phyloP scores from a whole-genome alignment of 2,797 vertebrate genomes.

The Antrozous pallidus region DNA sequence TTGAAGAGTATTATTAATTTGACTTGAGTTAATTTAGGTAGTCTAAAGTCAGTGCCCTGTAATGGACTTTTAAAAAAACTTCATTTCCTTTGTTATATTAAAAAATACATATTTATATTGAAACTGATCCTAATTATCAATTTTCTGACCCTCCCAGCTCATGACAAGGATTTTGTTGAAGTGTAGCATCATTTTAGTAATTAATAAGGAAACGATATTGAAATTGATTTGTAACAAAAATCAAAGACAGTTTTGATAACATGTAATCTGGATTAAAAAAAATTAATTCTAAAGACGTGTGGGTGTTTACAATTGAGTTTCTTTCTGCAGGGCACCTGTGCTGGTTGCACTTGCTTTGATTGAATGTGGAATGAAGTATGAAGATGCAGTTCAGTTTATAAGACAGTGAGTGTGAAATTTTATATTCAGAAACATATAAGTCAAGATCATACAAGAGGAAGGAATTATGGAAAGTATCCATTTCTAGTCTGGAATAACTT shows the following conservation, averaged over 20 bases:
- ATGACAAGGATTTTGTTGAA: conserved; percentile 29
- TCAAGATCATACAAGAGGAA: not conserved
- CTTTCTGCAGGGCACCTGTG: conserved; percentile 92
- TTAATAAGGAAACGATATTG: not conserved
- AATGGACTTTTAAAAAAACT: not conserved
- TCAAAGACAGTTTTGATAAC: conserved; percentile 21
- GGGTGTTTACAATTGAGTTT: conserved; percentile 57
- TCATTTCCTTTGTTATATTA: not conserved
- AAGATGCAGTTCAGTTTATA: conserved; percentile 99
- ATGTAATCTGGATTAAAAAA: not conserved
- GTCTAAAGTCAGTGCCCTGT: not conserved
- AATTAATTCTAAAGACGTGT: not conserved
- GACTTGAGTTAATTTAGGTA: not conserved
- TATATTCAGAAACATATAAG: conserved; percentile 11
- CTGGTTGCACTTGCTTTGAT: conserved; percentile 98
- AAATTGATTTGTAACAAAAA: conserved; percentile 30
- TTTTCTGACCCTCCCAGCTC: conserved; percentile 7
- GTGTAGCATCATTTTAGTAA: not conserved
- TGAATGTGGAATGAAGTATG: conserved; percentile 98
- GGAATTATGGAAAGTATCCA: not conserved
- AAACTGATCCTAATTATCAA: not conserved
- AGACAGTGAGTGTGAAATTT: conserved; percentile 91
- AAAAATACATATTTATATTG: not conserved
- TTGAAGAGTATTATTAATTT: not conserved
- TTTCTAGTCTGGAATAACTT: conserved; percentile 33